Evolutionary conservation across 2,797 vertebrate genomes (phyloP).

Genomic region (Chrosomus eos): DNA sequence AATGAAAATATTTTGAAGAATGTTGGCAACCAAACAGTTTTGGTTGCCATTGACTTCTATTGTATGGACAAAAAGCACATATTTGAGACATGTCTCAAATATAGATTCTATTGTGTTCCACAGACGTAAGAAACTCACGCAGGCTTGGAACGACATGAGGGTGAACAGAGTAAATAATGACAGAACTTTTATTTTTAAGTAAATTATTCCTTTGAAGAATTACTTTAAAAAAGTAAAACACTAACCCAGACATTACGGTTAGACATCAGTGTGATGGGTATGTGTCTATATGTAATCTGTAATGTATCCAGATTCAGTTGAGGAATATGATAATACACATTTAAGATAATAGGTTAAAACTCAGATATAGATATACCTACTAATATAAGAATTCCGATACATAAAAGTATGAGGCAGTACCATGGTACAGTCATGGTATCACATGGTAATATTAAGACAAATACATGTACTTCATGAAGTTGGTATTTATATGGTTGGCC

Average conservation of each 20-base stretch:
- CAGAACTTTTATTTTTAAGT: background rate
- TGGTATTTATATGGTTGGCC: background rate
- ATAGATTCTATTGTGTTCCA: background rate
- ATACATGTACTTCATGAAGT: background rate
- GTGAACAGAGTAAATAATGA: background rate
- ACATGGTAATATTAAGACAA: background rate
- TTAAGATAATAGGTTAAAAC: background rate
- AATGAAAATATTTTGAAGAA: background rate
- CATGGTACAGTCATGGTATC: background rate
- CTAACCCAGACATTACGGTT: background rate
- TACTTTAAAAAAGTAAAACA: background rate
- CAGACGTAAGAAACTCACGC: background rate
- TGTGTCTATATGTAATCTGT: background rate
- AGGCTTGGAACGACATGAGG: background rate
- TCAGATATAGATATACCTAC: background rate
- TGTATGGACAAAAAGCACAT: background rate
- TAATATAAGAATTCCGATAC: constrained; percentile 1
- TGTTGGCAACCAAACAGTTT: background rate
- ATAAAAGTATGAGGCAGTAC: background rate
- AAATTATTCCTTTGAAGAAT: background rate
- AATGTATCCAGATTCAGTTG: too few species aligned
- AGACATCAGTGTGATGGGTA: background rate
- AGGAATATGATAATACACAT: too few species aligned
- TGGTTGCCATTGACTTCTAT: background rate
- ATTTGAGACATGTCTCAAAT: background rate